Evolutionary conservation across 2,888 invertebrate genomes (phyloP), one percentile per base, ranked within the genome.

Genomic region (Nebria brevicollis): DNA sequence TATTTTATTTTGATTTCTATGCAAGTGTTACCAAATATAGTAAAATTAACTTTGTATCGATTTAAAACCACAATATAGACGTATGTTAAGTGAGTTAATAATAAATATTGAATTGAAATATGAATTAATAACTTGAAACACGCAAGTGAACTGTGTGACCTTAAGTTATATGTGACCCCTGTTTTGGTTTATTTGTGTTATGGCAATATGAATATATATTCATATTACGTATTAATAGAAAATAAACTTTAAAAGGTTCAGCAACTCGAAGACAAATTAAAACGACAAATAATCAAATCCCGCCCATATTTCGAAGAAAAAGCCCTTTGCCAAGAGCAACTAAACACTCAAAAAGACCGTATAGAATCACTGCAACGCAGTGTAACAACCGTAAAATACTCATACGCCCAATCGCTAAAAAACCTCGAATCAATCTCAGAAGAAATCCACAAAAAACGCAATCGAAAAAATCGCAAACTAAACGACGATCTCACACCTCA

Each of bases 261-360:
- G 85, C 92, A 94, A 86, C 88, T 96, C 42, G 97, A 97, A 88
- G 96, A 96, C 84, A 94, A 94, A 85, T 91, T 96, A 80, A 94
- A 94, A 84, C 93, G 95, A 78, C 94, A 94, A 86, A 97, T 98
- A 77, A 91, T 93, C 65, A 97, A 97, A 89, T 95, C 98, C 1
- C 93, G 96, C 82, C 93, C 95, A 0, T 98, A 98, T 88, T 98
- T 98, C 87, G 97, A 98, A 83, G 94, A 97, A 88, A 97, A 96
- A 89, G 93, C 94, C 86, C 91, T 95, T 13, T 96, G 97, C 85
- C 95, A 97, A 87, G 94, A 95, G 85, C 96, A 96, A 87, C 88
- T 97, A 80, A 94, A 94, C 86, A 94, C 95, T 2, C 96, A 97
- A 87, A 97, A 97, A 87, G 93, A 93, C 84, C 93, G 95, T 86